Conservation (phyloP, 2,888 invertebrate species). For the Malthinus flaveolus region DNA sequence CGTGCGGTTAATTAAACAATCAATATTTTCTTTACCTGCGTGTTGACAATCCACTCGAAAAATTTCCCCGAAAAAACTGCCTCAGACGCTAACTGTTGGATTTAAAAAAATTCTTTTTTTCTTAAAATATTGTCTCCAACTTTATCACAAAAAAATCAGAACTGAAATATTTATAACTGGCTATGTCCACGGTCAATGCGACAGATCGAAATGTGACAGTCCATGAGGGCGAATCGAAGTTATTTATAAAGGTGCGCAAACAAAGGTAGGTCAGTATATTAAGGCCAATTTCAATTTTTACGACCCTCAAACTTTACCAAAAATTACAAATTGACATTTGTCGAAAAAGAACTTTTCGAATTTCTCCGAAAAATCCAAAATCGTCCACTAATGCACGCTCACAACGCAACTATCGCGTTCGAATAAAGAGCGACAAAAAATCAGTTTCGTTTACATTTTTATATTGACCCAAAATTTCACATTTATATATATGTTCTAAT, state of each 20-base stretch:
- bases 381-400: too few species aligned
- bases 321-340: too few species aligned
- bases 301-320: constrained; percentile 3
- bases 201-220: constrained; percentile 32
- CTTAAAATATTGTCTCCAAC: constrained; percentile 11
- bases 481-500: too few species aligned
- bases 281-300: constrained; percentile 15
- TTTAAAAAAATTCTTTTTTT: constrained; percentile 2
- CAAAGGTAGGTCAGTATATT: constrained; percentile 35
- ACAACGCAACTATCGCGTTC: too few species aligned
- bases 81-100: not conserved
- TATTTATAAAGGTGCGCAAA: constrained; percentile 37
- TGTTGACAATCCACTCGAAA: constrained; percentile 15
- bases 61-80: not conserved
- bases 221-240: constrained; percentile 31
- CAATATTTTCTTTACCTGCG: constrained; percentile 24
- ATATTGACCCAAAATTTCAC: too few species aligned
- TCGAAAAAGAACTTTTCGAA: too few species aligned
- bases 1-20: constrained; percentile 25
- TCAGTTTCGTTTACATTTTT: too few species aligned
- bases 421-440: too few species aligned
- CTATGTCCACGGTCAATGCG: constrained; percentile 31
- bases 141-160: constrained; percentile 21
- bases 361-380: too few species aligned
- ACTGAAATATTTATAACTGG: constrained; percentile 25